Conservation (phyloP, 2,797 vertebrate genomes). For the Xenops minutus region DNA sequence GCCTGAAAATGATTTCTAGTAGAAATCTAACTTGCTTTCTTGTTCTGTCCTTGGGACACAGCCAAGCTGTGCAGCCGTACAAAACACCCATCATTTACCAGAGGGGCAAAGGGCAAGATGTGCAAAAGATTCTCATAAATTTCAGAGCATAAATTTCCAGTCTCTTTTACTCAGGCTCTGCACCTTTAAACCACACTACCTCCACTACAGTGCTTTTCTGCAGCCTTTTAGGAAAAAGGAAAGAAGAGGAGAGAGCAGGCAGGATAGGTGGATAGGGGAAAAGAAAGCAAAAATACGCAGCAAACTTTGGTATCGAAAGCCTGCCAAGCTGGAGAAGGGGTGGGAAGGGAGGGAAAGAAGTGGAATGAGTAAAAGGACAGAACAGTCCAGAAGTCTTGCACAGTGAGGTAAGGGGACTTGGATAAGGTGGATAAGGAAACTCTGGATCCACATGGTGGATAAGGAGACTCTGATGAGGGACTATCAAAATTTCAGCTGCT, state of each 20-base stretch:
- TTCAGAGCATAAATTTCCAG: neutral
- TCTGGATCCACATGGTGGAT: too few species aligned
- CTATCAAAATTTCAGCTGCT: neutral
- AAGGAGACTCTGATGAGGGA: neutral
- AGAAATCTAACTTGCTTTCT: neutral
- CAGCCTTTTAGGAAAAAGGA: neutral
- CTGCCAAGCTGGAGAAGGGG: neutral
- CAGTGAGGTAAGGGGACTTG: neutral
- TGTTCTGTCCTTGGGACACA: neutral
- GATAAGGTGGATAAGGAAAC: neutral
- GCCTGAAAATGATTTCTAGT: neutral
- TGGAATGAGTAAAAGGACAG: neutral
- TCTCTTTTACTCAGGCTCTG: neutral
- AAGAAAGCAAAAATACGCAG: neutral
- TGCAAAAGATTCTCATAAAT: neutral
- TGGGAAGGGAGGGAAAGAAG: neutral
- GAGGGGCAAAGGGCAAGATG: neutral
- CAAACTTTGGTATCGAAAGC: neutral
- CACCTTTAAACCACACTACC: neutral
- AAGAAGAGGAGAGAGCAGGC: neutral
- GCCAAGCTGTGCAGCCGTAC: accelerated
- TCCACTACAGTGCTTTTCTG: neutral
- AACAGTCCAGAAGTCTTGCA: neutral
- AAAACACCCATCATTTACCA: accelerated
- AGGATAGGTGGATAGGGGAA: neutral